Evolutionary conservation across 1,140 invertebrate species (phyloP).

Genomic region (Teleopsis dalmanni): DNA sequence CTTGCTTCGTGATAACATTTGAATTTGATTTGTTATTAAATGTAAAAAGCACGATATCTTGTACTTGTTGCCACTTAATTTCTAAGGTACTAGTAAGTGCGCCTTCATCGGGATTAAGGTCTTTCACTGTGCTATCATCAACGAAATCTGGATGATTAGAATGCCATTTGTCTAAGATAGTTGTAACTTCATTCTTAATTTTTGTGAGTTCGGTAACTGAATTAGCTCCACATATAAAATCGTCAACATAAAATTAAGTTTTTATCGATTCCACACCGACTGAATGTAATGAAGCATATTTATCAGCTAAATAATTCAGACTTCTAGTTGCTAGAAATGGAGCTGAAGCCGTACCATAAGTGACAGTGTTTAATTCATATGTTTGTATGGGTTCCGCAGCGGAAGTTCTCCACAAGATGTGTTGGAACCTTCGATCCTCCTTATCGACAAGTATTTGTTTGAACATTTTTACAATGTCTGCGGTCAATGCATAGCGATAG

Average conservation of each 20-base stretch:
- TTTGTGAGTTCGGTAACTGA: not conserved
- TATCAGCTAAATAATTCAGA: not conserved
- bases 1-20: no score
- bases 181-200: not conserved
- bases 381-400: slow-evolving; percentile 4
- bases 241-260: not conserved
- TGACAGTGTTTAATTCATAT: slow-evolving; percentile 26
- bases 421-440: slow-evolving; percentile 21
- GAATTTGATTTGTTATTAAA: not conserved
- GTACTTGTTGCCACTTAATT: not conserved
- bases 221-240: not conserved
- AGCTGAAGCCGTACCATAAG: slow-evolving; percentile 35
- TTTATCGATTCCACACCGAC: not conserved
- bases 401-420: slow-evolving; percentile 29
- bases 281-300: no score
- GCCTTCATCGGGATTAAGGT: not conserved
- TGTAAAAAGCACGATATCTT: not conserved
- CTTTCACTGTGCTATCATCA: not conserved
- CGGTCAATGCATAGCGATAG: slow-evolving; percentile 27
- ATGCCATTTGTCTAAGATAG: slow-evolving; percentile 4
- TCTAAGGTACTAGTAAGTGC: not conserved
- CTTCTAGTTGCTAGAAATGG: slow-evolving; percentile 36
- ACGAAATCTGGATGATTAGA: slow-evolving; percentile 4
- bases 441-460: slow-evolving; percentile 30
- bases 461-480: slow-evolving; percentile 45